A percentile compares a stretch with the other conserved stretches of the same genome.
Conservation (phyloP, 2,888 invertebrate genomes). For the Stratiomys singularior region DNA sequence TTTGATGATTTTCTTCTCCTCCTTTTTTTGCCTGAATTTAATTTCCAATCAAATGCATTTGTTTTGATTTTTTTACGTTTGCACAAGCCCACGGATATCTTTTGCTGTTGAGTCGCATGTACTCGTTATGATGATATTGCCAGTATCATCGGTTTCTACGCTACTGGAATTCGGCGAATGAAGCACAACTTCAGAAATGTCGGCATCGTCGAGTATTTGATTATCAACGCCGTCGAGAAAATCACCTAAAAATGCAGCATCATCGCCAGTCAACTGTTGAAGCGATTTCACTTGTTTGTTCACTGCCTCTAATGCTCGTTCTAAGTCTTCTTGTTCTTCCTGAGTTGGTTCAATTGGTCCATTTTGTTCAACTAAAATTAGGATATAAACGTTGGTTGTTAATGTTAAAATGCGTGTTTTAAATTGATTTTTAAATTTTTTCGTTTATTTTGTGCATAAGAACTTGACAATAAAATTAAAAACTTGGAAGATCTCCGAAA, state of each 20-base stretch:
- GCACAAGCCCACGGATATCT: conserved; percentile 63
- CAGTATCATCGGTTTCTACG: conserved; percentile 60
- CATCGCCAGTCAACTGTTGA: conserved; percentile 71
- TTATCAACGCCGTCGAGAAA: conserved; percentile 63
- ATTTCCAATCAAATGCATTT: background rate
- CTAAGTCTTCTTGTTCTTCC: conserved; percentile 89
- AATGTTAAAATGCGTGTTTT: background rate
- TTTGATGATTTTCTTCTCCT: background rate
- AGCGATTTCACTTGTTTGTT: conserved; percentile 78
- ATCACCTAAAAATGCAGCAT: conserved; percentile 62
- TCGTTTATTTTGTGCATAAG: no score
- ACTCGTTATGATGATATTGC: conserved; percentile 55
- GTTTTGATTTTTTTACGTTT: conserved; percentile 57
- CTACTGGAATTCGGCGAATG: conserved; percentile 61
- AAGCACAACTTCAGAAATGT: conserved; percentile 58
- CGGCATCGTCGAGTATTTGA: conserved; percentile 62
- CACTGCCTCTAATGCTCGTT: conserved; percentile 83
- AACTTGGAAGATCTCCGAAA: no score
- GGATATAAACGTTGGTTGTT: background rate
- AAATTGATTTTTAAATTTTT: background rate
- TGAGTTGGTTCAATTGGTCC: conserved; percentile 77
- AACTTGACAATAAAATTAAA: no score
- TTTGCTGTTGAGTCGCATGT: conserved; percentile 55
- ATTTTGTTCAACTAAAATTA: conserved; percentile 71
- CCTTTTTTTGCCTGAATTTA: background rate